Evolutionary conservation across 2,888 invertebrate genomes (phyloP), one percentile per base, ranked within the genome.

Genomic region (Luperina nickerlii): DNA sequence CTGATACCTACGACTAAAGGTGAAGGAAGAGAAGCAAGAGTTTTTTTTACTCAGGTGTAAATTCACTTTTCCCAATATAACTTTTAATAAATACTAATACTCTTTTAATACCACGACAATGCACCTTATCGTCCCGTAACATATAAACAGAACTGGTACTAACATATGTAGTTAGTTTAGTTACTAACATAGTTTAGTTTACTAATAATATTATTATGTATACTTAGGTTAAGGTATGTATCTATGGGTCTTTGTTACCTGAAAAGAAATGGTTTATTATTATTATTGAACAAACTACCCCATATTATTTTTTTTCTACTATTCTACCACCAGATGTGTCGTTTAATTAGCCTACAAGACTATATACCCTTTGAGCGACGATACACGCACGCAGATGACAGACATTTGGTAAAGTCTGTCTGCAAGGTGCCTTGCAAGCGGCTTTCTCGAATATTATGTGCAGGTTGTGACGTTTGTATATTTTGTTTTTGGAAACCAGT

Each of bases 261-360:
- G n/a, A n/a, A n/a, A n/a, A n/a, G n/a, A n/a, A n/a, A n/a, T n/a
- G n/a, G n/a, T n/a, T n/a, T n/a, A n/a, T n/a, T n/a, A n/a, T n/a
- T n/a, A n/a, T n/a, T n/a, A n/a, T n/a, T n/a, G n/a, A n/a, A n/a
- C 15, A 74, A 54, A 78, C 7, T 2, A 67, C 27, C 18, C 38
- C 13, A 13, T 51, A 45, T 20, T 73, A 20, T 24, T 57, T 15
- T 15, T 62, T 7, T 42, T 27, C 5, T 18, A 15, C 51, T 2
- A 42, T 27, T 54, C 2, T 45, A 20, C 32, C 18, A 38, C 51
- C 45, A 38, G n/a, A n/a, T 65, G 62, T 45, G 48, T 38, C 27
- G 78, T 74, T 63, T 72, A 83, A 77, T 86, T 76, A 77, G 24
- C 38, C 20, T 32, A 63, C 65, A 27, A 82, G 48, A 68, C 57